These are phyloP conservation scores for Leptinotarsa haldemani DNA, from an alignment of 2,888 invertebrate genomes.

Conservation along the genomic window DNA sequence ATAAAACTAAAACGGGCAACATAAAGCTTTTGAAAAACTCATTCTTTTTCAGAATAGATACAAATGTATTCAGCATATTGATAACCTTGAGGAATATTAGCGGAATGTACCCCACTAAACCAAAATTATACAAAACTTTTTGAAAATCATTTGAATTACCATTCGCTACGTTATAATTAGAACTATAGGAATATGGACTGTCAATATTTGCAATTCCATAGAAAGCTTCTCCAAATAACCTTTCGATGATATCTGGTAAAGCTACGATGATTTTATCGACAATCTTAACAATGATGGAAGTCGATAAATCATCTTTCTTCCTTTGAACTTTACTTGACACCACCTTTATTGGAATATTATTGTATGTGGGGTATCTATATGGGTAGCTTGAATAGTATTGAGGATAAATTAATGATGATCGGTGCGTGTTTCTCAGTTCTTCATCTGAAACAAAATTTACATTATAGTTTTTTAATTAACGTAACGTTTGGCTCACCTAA, in stretches of 20 bases:
- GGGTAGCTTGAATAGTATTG: background rate
- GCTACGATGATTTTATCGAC: constrained; percentile 58
- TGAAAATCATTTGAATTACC: background rate
- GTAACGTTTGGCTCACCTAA: constrained; percentile 56
- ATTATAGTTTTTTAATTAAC: constrained; percentile 25
- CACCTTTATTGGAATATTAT: background rate
- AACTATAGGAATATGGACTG: constrained; percentile 1
- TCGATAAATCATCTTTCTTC: constrained; percentile 42
- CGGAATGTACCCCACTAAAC: constrained; percentile 59
- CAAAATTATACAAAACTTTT: constrained; percentile 54
- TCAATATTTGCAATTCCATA: constrained; percentile 37
- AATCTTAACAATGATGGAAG: constrained; percentile 56
- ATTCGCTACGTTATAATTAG: background rate
- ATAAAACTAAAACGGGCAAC: constrained; percentile 57
- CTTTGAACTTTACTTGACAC: background rate
- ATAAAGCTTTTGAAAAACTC: constrained; percentile 61
- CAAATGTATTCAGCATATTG: constrained; percentile 55
- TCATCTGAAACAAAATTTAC: constrained; percentile 32
- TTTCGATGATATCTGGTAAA: constrained; percentile 55
- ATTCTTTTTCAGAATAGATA: constrained; percentile 58
- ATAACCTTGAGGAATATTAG: constrained; percentile 58
- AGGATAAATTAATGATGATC: background rate
- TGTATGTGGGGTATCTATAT: background rate
- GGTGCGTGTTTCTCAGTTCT: background rate
- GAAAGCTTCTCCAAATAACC: constrained; percentile 54